A percentile compares a stretch with the other conserved stretches of the same genome.
Conservation (phyloP, 2,888 invertebrate species). For the Cacoxenus indagator region DNA sequence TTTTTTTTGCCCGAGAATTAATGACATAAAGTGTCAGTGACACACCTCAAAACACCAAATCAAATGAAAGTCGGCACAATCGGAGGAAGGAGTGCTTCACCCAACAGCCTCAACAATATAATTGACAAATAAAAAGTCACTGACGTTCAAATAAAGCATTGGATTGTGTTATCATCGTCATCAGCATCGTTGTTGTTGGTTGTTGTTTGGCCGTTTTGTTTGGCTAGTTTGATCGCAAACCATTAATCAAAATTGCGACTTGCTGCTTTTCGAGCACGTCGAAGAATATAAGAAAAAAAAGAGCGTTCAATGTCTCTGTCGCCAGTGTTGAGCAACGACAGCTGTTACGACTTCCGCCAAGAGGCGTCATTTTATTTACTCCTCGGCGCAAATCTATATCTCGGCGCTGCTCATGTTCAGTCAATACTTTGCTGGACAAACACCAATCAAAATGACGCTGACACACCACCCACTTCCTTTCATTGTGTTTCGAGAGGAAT, state of each 20-base stretch:
- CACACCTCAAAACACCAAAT: constrained; percentile 64
- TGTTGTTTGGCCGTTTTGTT: neutral
- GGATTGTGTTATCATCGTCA: neutral
- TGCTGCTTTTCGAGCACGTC: neutral
- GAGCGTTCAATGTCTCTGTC: constrained; percentile 29
- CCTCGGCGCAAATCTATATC: neutral
- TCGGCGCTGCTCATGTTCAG: constrained; percentile 32
- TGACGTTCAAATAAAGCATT: constrained; percentile 30
- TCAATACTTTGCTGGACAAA: constrained; percentile 50
- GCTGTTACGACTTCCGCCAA: constrained; percentile 28
- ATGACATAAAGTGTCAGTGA: constrained; percentile 65
- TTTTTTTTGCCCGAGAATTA: constrained; percentile 48
- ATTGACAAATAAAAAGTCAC: constrained; percentile 66
- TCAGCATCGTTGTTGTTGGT: neutral
- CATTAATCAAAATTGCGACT: constrained; percentile 55
- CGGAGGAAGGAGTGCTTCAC: neutral
- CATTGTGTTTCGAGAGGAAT: neutral
- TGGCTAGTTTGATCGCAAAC: constrained; percentile 39
- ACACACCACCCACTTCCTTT: neutral
- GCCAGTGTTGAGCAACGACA: constrained; percentile 37
- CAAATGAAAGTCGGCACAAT: constrained; percentile 38
- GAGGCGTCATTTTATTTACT: neutral
- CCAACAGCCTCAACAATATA: constrained; percentile 53
- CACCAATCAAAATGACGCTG: constrained; percentile 44
- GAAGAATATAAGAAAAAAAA: neutral